Percentiles rank a stretch among this genome's conserved stretches.
phyloP scores from a whole-genome alignment of 1,140 invertebrate genomes.

The Heliconius eleuchia region DNA sequence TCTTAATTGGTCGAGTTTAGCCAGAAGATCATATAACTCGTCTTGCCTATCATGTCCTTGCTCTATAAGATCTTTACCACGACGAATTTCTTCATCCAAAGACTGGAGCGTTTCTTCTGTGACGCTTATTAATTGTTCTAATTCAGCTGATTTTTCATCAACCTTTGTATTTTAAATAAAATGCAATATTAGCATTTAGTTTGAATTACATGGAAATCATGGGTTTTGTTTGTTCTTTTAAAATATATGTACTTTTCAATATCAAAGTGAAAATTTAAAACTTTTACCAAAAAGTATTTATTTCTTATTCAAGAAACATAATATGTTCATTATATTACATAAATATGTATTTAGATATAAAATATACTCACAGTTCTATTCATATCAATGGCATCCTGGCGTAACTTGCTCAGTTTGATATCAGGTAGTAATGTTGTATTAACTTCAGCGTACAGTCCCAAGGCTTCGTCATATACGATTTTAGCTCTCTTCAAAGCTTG shows the following conservation, averaged over 20 bases:
- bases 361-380: slow-evolving; percentile 81
- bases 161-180: slow-evolving; percentile 46
- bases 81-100: slow-evolving; percentile 54
- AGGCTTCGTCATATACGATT: slow-evolving; percentile 89
- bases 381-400: slow-evolving; percentile 84
- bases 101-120: slow-evolving; percentile 64
- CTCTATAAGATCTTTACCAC: slow-evolving; percentile 82
- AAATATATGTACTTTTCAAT: no score
- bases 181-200: no score
- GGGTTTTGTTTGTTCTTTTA: no score
- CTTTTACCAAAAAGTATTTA: no score
- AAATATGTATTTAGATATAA: neutral
- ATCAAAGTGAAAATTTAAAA: no score
- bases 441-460: slow-evolving; percentile 89
- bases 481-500: slow-evolving; percentile 87
- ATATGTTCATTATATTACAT: no score
- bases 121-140: slow-evolving; percentile 69
- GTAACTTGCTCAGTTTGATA: slow-evolving; percentile 87
- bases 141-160: slow-evolving; percentile 63
- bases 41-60: slow-evolving; percentile 85
- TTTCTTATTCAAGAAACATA: no score
- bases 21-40: slow-evolving; percentile 82
- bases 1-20: slow-evolving; percentile 86
- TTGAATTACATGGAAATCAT: neutral
- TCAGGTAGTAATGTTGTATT: slow-evolving; percentile 88